Base-by-base conservation (phyloP, 1,140 invertebrate species). In the Apis florea region DNA sequence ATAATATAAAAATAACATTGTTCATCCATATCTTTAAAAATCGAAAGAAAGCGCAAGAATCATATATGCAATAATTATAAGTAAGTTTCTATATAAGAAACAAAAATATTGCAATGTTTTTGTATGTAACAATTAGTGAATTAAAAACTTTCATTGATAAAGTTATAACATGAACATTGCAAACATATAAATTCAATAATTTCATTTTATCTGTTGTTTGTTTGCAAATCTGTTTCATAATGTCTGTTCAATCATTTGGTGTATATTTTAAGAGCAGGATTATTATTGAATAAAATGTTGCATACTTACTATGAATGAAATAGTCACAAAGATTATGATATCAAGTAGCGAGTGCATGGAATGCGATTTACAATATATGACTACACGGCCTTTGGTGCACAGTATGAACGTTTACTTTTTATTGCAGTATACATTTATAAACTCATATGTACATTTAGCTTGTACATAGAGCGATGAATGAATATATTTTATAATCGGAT, bases 401-500 rank as follows among this genome's bases (percentile, higher is more conserved):
- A 83, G 69, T 82, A 69, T 88, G 86, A 85, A 77, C 53, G 61
- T 68, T 89, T 86, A 84, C 78, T 85, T 86, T 89, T 77, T 86
- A 89, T 86, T 73, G 59, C 82, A 74, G 47, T 82, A 83, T 76
- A 84, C 68, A 81, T 86, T 84, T 47, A 71, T 78, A 71, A 70
- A 84, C 76, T 76, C 72, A 84, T 88, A 83, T 85, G 85, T 89
- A 88, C 78, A 83, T 80, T 58, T 87, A 89, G 83, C 73, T 83
- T 89, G 88, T 89, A 89, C 75, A 89, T 89, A 89, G 72, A 83
- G 68, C 58, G 79, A 87, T 82, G 78, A 79, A 71, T 88, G 76
- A 69, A 59, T 85, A 81, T 87, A 89, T 89, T 89, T 89, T 89
- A 79, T 89, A 87, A 89, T 79, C 83, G 76, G 82, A 89, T 85